Percentiles rank a stretch among this genome's conserved stretches.
Evolutionary conservation across 1,140 invertebrate genomes (phyloP).

Genomic region (Dendrolimus kikuchii): DNA sequence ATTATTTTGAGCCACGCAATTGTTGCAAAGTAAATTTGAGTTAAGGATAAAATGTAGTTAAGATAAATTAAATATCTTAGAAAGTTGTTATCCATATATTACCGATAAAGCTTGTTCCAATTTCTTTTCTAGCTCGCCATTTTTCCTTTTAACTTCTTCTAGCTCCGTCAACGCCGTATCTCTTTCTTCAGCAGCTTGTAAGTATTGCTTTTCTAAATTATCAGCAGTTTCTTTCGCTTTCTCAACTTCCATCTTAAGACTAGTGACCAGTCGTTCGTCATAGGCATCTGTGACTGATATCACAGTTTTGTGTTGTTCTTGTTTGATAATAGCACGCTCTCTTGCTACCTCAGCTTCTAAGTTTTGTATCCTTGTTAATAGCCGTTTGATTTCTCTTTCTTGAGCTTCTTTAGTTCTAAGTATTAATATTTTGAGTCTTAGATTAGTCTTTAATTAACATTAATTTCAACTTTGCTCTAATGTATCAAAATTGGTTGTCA

Average conservation of each 20-base stretch:
- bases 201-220: slow-evolving; percentile 85
- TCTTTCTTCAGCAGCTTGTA: slow-evolving; percentile 81
- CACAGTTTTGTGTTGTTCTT: slow-evolving; percentile 76
- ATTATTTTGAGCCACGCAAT: slow-evolving; percentile 6
- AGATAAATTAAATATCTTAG: background rate
- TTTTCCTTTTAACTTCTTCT: slow-evolving; percentile 84
- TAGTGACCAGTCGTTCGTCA: slow-evolving; percentile 75
- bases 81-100: slow-evolving; percentile 18
- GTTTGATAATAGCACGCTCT: slow-evolving; percentile 73
- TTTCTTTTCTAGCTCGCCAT: slow-evolving; percentile 82
- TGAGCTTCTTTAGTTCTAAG: slow-evolving; percentile 86
- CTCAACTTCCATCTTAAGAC: slow-evolving; percentile 82
- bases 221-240: slow-evolving; percentile 84
- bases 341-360: slow-evolving; percentile 84
- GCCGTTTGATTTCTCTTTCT: slow-evolving; percentile 88
- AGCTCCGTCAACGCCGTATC: slow-evolving; percentile 83
- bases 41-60: background rate
- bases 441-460: no score
- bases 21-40: slow-evolving; percentile 6
- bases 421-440: slow-evolving; percentile 3
- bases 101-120: slow-evolving; percentile 76
- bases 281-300: slow-evolving; percentile 70
- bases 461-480: no score
- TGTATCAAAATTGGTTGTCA: no score
- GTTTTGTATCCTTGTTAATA: slow-evolving; percentile 83